Percentiles rank a stretch among this genome's conserved stretches.
These are phyloP conservation scores for Phoebastria nigripes DNA, from an alignment of 2,797 vertebrate species.

Conservation along the genomic window DNA sequence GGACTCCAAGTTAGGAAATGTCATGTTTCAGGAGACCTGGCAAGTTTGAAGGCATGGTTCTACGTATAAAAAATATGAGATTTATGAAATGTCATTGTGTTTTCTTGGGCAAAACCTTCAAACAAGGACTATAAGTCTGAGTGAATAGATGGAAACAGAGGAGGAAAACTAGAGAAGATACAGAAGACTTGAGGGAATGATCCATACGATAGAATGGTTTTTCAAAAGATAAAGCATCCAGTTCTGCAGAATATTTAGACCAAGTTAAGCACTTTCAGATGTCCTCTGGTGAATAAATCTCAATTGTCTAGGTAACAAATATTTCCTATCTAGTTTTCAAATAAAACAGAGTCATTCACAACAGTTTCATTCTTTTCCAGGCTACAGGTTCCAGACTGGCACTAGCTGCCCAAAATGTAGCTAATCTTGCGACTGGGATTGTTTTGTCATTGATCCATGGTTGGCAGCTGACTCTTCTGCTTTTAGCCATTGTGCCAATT, in stretches of 20 bases:
- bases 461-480: slow-evolving; percentile 86
- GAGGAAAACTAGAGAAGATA: neutral
- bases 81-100: neutral
- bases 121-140: neutral
- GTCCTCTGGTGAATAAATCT: neutral
- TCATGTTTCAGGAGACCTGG: neutral
- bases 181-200: neutral
- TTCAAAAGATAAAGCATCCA: neutral
- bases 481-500: slow-evolving; percentile 81
- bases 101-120: neutral
- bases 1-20: neutral
- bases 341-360: neutral
- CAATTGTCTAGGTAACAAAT: neutral
- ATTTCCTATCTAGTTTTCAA: neutral
- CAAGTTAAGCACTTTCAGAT: neutral
- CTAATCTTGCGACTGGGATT: slow-evolving; percentile 82
- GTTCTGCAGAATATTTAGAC: neutral
- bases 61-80: neutral
- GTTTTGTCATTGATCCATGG: slow-evolving; percentile 83
- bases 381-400: slow-evolving; percentile 84
- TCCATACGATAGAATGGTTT: neutral
- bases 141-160: neutral
- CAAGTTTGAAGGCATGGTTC: neutral
- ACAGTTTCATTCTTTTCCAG: slow-evolving; percentile 61
- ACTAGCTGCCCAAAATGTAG: slow-evolving; percentile 81